Base-by-base conservation (phyloP, 2,888 invertebrate species). In the Liodrosophila aerea region DNA sequence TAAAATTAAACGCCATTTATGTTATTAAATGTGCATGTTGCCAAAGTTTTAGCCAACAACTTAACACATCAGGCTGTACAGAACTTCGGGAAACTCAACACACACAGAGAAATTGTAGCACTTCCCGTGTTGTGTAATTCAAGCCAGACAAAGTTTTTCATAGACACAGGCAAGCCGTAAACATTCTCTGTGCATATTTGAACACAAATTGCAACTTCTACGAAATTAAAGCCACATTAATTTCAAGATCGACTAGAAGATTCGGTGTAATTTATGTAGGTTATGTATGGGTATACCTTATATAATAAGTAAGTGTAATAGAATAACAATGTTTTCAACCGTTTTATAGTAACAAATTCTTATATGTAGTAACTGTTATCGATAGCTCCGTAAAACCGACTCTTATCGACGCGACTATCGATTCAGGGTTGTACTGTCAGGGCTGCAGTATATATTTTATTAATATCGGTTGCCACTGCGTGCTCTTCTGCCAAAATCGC, bases 141-240 rank as follows among this genome's bases (percentile, higher is more conserved):
- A 56, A 30, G 64, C 46, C 34, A 49, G 54, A 54, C 51, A 65
- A 29, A 33, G 33, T 63, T 41, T 49, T 33, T 52, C 46, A 16
- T 43, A 34, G 51, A 7, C 30, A 3, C 40, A 13, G 11, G 16
- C 54, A 39, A 58, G 7, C 39, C 41, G 40, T 27, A 11, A 53
- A 47, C 60, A 67, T 64, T 57, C 53, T 67, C 41, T 54, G 57
- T 34, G 39, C 45, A 73, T 76, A 67, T 63, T 67, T 67, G 50
- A 56, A 62, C 51, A 41, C 60, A 58, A 60, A 72, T 61, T 72
- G 46, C 53, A 64, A 63, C 65, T 69, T 36, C 40, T 13, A 4
- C 13, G 41, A 36, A 60, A 22, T 40, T 52, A 34, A 5, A 18
- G 11, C 5, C 9, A 22, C 22, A 22, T 22, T 4, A 22, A 22